phyloP scores from a whole-genome alignment of 2,888 invertebrate species.

The Tetragnatha montana region DNA sequence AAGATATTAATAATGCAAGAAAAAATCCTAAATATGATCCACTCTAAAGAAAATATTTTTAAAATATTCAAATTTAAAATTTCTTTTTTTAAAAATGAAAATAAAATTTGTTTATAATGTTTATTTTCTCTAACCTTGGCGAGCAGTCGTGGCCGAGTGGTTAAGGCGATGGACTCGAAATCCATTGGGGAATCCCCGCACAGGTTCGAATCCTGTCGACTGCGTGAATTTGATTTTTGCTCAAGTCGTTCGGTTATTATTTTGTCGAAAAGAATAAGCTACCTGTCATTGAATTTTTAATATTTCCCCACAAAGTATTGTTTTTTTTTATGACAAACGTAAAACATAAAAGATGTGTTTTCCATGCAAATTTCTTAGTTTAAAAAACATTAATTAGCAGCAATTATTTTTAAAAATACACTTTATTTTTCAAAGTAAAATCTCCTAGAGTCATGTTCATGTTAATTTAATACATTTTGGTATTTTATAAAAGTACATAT shows the following conservation, averaged over 20 bases:
- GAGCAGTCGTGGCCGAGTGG: conserved; percentile 70
- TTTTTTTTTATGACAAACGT: neutral
- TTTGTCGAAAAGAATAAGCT: neutral
- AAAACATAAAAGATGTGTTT: neutral
- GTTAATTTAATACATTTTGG: too few species aligned
- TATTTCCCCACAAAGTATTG: neutral
- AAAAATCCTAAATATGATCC: neutral
- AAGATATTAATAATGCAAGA: neutral
- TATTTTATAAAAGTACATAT: too few species aligned
- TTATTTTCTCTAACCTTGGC: neutral
- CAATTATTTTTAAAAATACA: too few species aligned
- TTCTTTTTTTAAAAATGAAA: neutral
- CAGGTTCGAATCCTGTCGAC: conserved; percentile 71
- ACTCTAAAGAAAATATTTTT: neutral
- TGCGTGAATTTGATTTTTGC: conserved; percentile 32
- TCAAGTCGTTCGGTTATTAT: neutral
- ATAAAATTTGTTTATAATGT: neutral
- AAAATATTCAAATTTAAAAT: neutral
- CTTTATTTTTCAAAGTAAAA: too few species aligned
- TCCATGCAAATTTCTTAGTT: too few species aligned
- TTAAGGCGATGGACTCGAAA: conserved; percentile 71
- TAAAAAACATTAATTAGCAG: too few species aligned
- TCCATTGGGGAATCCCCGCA: conserved; percentile 70
- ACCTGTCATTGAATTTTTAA: neutral
- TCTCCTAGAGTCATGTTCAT: too few species aligned